phyloP scores from a whole-genome alignment of 2,113 vertebrate genomes.

The Acanthochromis polyacanthus region DNA sequence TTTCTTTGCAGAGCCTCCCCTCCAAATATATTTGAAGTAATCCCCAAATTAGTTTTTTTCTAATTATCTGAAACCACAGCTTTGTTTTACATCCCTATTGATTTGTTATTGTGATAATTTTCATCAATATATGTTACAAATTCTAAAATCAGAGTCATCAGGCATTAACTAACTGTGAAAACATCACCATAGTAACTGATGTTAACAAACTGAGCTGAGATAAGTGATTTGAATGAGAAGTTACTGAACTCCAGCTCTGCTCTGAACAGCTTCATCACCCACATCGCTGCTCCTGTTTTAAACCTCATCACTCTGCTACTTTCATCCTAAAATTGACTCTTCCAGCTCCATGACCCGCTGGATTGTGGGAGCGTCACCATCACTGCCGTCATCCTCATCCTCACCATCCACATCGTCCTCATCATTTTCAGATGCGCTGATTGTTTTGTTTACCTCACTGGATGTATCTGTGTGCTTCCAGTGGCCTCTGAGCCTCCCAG shows the following conservation, averaged over 20 bases:
- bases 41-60: too few species aligned
- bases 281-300: background rate
- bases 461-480: slow-evolving; percentile 69
- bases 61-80: too few species aligned
- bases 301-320: slow-evolving; percentile 16
- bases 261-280: slow-evolving; percentile 30
- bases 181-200: too few species aligned
- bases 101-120: too few species aligned
- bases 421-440: background rate
- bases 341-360: slow-evolving; percentile 34
- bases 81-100: too few species aligned
- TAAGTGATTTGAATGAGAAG: background rate
- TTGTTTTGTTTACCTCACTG: slow-evolving; percentile 19
- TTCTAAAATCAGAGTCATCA: too few species aligned
- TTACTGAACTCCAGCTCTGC: slow-evolving; percentile 42
- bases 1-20: too few species aligned
- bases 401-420: background rate
- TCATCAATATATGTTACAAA: too few species aligned
- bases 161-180: too few species aligned
- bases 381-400: slow-evolving; percentile 21
- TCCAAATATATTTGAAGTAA: too few species aligned
- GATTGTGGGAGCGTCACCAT: slow-evolving; percentile 33
- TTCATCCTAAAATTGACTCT: slow-evolving; percentile 32
- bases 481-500: slow-evolving; percentile 88
- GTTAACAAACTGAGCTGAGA: too few species aligned